Base-by-base conservation (phyloP, 2,797 vertebrate species). In the Triplophysa bombifrons region DNA sequence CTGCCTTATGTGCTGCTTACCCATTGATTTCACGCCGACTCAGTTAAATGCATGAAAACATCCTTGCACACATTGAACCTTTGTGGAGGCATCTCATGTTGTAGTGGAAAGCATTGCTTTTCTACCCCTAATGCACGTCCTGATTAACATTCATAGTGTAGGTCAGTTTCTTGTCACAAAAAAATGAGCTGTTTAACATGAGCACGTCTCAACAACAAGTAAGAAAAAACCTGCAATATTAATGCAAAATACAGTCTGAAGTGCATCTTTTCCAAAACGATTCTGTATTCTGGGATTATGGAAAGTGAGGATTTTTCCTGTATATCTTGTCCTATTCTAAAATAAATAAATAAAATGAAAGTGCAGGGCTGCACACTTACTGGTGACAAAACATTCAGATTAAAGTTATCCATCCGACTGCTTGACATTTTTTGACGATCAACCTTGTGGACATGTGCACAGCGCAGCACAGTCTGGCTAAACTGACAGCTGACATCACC, bases 401-500 rank as follows among this genome's bases (percentile, higher is more conserved):
- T 68, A 73, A 72, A 77, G 71, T 74, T 69, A 60, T 78, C 48
- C 55, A 70, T 78, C 76, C n/a, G n/a, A 82, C 84, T 61, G 78
- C 22, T 71, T 72, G 71, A 76, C 79, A 78, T 75, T 74, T 61
- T 87, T 67, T 85, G 90, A 90, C 83, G 86, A 80, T 83, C 72
- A 74, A 88, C 89, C 84, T 87, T 85, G 71, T 83, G 81, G 78
- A 83, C 80, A 72, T 84, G 72, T 81, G 79, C 58, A 71, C 34
- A 64, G 81, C 64, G 72, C 73, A 81, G 83, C 66, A 72, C 78
- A 76, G 80, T 78, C 38, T 78, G 66, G 84, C 77, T 77, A 84
- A 88, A 88, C 84, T 90, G 90, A 92, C 90, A 90, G 90, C 90
- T 90, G 91, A 90, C 88, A 87, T 84, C 86, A 85, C 90, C 84